Evolutionary conservation across 2,797 vertebrate species (phyloP), one percentile per base, ranked within the genome.

Genomic region (Fringilla coelebs): DNA sequence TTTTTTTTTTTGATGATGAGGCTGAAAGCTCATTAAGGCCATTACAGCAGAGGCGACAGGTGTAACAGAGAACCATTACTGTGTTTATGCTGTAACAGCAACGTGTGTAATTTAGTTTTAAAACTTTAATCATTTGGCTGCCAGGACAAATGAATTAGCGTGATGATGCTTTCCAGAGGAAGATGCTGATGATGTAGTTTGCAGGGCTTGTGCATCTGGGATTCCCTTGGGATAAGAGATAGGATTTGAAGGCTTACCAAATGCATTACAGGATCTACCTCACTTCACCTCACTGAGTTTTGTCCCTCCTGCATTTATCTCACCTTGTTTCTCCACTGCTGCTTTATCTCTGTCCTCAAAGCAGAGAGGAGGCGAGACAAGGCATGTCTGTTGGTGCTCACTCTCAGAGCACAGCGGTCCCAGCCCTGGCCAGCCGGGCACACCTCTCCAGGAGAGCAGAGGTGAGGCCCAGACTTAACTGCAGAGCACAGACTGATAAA

Each of bases 41-140:
- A 60, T 94, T 91, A 58, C 17, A 90, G 32, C 52, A 43, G 75
- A 85, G 66, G 72, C 12, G 40, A 86, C 76, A 90, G 63, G 61
- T 71, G 40, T 68, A 78, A 60, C 29, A 90, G 63, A 82, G 74
- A 21, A 89, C 62, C 54, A 85, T 92, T 93, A 80, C 8, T 48
- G 46, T 41, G 38, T 85, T 93, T 71, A 74, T 5, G 13, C 36
- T 93, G 55, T 80, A 75, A 85, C 62, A 75, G 83, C 74, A 80
- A 78, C 0, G 1, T 61, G 55, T 91, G 22, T 94, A 66, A 96
- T 95, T 93, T 54, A 24, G 55, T 88, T 94, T 93, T 89, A 89
- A 93, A 92, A 94, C 77, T 92, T 92, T 70, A 91, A 88, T 88
- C 74, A 84, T 88, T 81, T 90, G 76, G 82, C 91, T 95, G 85